These are phyloP conservation scores for Loris lydekkerianus DNA, from an alignment of 2,797 vertebrate genomes.

Conservation along the genomic window DNA sequence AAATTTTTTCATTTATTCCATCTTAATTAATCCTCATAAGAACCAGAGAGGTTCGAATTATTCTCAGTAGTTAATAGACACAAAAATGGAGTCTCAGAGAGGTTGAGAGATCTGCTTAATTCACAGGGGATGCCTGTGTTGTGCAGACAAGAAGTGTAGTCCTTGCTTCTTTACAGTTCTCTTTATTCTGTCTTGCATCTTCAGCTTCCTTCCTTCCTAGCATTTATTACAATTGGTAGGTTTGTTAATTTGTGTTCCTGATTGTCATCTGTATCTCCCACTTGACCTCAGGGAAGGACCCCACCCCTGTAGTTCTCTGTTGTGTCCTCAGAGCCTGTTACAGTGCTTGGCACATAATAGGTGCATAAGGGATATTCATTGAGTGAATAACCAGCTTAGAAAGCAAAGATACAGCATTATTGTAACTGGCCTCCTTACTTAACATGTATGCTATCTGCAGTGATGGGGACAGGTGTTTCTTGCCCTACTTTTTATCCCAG, in stretches of 20 bases:
- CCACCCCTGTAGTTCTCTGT: neutral
- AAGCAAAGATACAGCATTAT: neutral
- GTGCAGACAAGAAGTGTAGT: neutral
- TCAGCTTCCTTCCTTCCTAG: neutral
- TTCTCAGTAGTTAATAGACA: constrained; percentile 31
- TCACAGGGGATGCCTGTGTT: neutral
- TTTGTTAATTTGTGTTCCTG: neutral
- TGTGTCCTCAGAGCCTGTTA: neutral
- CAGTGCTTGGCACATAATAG: neutral
- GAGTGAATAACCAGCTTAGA: constrained; percentile 23
- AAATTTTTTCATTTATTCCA: neutral
- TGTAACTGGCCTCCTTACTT: neutral
- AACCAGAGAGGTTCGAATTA: constrained; percentile 55
- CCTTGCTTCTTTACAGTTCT: neutral
- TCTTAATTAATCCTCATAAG: constrained; percentile 14
- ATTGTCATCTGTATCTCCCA: neutral
- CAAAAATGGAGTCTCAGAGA: constrained; percentile 17
- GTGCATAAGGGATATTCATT: neutral
- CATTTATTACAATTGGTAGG: neutral
- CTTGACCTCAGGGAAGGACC: neutral
- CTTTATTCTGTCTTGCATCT: neutral
- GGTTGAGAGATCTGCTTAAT: neutral
- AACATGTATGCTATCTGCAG: neutral
- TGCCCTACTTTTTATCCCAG: neutral
- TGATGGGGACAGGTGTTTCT: neutral